phyloP scores from a whole-genome alignment of 2,113 vertebrate genomes.

The Gambusia holbrooki region DNA sequence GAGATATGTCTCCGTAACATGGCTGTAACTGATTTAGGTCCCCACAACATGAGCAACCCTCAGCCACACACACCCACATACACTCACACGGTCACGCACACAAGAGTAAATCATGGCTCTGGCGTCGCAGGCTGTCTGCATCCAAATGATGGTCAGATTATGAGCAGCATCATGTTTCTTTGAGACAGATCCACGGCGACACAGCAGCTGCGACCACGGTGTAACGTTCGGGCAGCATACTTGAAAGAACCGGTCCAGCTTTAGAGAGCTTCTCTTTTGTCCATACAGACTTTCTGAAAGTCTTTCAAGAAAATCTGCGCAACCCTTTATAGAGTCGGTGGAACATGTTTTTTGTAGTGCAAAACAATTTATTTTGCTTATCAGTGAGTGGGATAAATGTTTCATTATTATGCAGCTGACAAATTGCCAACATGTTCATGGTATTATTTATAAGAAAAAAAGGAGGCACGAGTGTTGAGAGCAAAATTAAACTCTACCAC shows the following conservation, averaged over 20 bases:
- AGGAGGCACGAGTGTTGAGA: not conserved
- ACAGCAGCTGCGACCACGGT: slow-evolving; percentile 64
- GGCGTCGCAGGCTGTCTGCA: slow-evolving; percentile 69
- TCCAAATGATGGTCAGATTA: slow-evolving; percentile 69
- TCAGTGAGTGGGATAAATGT: not conserved
- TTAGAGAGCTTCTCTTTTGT: slow-evolving; percentile 28
- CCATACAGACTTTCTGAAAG: slow-evolving; percentile 14
- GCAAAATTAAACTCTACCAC: not conserved
- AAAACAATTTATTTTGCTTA: slow-evolving; percentile 7
- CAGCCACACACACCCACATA: slow-evolving; percentile 27
- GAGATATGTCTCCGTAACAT: not conserved
- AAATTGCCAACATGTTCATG: slow-evolving; percentile 5
- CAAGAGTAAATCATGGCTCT: slow-evolving; percentile 71
- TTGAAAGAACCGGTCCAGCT: slow-evolving; percentile 36
- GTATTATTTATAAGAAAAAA: slow-evolving; percentile 4
- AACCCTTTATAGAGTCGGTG: not conserved
- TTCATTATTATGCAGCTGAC: slow-evolving; percentile 16
- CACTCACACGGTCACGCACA: slow-evolving; percentile 15
- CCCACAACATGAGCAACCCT: slow-evolving; percentile 10
- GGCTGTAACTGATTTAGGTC: slow-evolving; percentile 6
- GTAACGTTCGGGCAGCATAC: slow-evolving; percentile 70
- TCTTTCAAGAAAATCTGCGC: slow-evolving; percentile 19
- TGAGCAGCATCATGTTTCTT: slow-evolving; percentile 70
- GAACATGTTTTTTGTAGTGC: slow-evolving; percentile 7
- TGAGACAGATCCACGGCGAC: slow-evolving; percentile 70